phyloP scores from a whole-genome alignment of 2,113 vertebrate genomes.

The Daphoenositta chrysoptera region DNA sequence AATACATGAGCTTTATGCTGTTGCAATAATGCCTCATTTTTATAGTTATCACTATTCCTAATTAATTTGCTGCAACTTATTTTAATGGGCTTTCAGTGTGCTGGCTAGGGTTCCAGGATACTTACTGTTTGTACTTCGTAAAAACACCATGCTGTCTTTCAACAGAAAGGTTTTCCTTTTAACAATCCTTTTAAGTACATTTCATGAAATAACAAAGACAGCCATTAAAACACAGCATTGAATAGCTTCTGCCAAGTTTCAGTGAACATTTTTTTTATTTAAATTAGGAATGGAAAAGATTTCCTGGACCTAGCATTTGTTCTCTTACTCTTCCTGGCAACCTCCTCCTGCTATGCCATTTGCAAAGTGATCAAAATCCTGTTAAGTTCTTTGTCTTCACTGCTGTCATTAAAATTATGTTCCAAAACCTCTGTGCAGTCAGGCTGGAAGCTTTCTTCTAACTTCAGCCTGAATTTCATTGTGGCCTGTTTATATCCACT shows the following conservation, averaged over 20 bases:
- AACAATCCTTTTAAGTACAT: slow-evolving; percentile 14
- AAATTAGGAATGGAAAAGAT: slow-evolving; percentile 46
- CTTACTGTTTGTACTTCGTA: slow-evolving; percentile 30
- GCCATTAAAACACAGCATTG: not conserved
- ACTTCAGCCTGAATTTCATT: not conserved
- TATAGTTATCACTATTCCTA: slow-evolving; percentile 21
- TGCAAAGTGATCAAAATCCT: slow-evolving; percentile 27
- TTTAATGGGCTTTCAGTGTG: slow-evolving; percentile 1
- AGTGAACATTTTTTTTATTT: slow-evolving; percentile 1
- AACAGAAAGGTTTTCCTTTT: slow-evolving; percentile 55
- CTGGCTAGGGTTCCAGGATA: not conserved
- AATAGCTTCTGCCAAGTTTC: slow-evolving; percentile 26
- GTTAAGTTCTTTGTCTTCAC: slow-evolving; percentile 45
- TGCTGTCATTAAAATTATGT: slow-evolving; percentile 40
- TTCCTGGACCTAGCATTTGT: slow-evolving; percentile 6
- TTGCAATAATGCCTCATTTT: slow-evolving; percentile 22
- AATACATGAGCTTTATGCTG: not conserved
- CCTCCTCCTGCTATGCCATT: slow-evolving; percentile 36
- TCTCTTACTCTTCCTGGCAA: slow-evolving; percentile 15
- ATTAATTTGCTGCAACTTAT: slow-evolving; percentile 14
- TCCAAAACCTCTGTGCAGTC: slow-evolving; percentile 37
- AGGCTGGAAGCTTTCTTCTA: not conserved
- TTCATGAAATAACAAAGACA: slow-evolving; percentile 29
- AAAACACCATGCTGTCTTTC: slow-evolving; percentile 52
- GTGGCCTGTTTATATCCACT: slow-evolving; percentile 22